A percentile compares a stretch with the other conserved stretches of the same genome.
Conservation (phyloP, 2,113 vertebrate species). For the Cavia porcellus region DNA sequence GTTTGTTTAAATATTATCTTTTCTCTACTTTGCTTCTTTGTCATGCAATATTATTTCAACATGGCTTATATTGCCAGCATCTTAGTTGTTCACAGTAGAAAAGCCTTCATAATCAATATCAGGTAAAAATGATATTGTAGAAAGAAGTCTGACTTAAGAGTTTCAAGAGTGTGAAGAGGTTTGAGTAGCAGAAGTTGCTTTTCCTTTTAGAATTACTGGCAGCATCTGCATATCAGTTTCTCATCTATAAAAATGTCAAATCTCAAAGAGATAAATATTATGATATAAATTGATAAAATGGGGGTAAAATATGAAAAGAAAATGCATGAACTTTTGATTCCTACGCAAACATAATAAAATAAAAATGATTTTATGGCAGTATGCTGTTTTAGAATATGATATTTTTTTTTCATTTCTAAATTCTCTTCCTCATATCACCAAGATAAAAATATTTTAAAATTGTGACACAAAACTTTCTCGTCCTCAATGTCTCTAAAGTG, state of each 20-base stretch:
- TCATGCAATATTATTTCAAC: background rate
- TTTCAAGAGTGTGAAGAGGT: background rate
- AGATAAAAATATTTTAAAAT: constrained; percentile 21
- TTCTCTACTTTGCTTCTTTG: background rate
- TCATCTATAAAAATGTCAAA: background rate
- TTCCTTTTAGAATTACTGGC: background rate
- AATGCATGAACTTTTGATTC: background rate
- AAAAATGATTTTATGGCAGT: background rate
- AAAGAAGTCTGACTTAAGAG: background rate
- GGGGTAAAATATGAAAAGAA: background rate
- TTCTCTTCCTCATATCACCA: background rate
- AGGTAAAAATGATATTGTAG: background rate
- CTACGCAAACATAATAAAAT: background rate
- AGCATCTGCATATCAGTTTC: background rate
- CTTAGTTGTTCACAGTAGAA: background rate
- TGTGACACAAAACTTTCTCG: background rate
- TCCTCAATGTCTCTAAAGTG: background rate
- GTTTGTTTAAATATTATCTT: background rate
- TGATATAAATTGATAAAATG: background rate
- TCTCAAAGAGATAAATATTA: background rate
- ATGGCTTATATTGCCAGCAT: background rate
- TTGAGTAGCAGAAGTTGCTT: background rate
- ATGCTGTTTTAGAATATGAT: background rate
- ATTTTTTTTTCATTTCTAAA: background rate
- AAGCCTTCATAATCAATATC: background rate